Evolutionary conservation across 2,888 invertebrate species (phyloP).

Genomic region (Hydriomena furcata): DNA sequence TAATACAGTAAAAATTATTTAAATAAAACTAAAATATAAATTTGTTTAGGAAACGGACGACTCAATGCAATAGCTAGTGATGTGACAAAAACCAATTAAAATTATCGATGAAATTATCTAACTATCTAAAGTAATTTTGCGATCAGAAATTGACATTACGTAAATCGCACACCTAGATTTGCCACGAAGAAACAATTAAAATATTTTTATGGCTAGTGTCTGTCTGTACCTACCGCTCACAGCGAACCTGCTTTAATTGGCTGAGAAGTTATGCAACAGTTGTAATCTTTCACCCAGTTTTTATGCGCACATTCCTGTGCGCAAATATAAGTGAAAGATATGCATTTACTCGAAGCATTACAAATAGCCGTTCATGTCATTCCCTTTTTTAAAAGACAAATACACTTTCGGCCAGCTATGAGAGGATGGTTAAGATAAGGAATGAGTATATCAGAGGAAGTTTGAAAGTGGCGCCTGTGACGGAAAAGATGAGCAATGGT

Average conservation of each 20-base stretch:
- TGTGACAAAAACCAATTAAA: constrained; percentile 1
- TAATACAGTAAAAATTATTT: too few species aligned
- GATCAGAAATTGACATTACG: constrained; percentile 24
- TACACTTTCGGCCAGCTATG: too few species aligned
- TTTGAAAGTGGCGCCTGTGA: too few species aligned
- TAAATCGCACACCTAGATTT: constrained; percentile 28
- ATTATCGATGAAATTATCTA: constrained; percentile 1
- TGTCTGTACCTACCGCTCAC: constrained; percentile 23
- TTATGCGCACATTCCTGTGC: constrained; percentile 20
- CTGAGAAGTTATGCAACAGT: constrained; percentile 28
- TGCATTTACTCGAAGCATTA: constrained; percentile 6
- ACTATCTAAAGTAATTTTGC: constrained; percentile 7
- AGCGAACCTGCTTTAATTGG: constrained; percentile 23
- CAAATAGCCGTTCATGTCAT: constrained; percentile 3
- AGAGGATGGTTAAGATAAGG: too few species aligned
- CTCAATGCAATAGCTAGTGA: too few species aligned
- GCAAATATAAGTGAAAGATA: constrained; percentile 6
- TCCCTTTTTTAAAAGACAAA: too few species aligned
- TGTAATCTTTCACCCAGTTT: constrained; percentile 30
- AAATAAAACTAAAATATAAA: too few species aligned
- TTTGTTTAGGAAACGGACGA: too few species aligned
- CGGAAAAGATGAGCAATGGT: too few species aligned
- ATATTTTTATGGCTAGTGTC: constrained; percentile 26
- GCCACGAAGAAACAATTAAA: constrained; percentile 31
- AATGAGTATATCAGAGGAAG: too few species aligned